Conservation (phyloP, 2,888 invertebrate genomes). For the Rhopalosiphum nymphaeae region DNA sequence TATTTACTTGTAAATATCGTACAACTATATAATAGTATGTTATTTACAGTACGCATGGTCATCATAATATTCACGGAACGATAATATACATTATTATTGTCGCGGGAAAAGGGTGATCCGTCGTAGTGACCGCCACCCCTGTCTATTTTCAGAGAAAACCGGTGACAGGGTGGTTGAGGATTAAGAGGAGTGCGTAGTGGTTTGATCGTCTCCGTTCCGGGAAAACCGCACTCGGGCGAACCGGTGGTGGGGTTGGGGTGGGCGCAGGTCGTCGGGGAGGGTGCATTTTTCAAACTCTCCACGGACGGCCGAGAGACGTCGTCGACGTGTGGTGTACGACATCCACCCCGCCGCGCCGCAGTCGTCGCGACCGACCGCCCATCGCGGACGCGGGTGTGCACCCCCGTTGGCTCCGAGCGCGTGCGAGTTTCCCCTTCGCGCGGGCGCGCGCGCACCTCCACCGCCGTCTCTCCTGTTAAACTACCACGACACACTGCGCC, state of each 20-base stretch:
- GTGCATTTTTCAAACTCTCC: slow-evolving; percentile 9
- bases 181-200: not conserved
- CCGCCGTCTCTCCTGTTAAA: not conserved
- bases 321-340: slow-evolving; percentile 37
- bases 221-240: slow-evolving; percentile 2
- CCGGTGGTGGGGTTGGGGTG: not conserved
- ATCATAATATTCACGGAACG: not conserved
- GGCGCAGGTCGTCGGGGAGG: not conserved
- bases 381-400: not conserved
- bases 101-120: not conserved
- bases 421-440: not conserved
- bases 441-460: not conserved
- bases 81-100: not conserved
- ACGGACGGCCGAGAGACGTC: slow-evolving; percentile 7
- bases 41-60: not conserved
- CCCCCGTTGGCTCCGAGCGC: not conserved
- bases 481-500: slow-evolving; percentile 6
- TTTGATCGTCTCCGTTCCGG: not conserved
- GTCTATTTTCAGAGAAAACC: not conserved
- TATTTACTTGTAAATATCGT: not conserved
- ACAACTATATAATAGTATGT: not conserved
- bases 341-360: not conserved
- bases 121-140: not conserved
- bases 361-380: not conserved
- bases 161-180: not conserved